phyloP scores from a whole-genome alignment of 2,797 vertebrate genomes.

The Acipenser ruthenus region DNA sequence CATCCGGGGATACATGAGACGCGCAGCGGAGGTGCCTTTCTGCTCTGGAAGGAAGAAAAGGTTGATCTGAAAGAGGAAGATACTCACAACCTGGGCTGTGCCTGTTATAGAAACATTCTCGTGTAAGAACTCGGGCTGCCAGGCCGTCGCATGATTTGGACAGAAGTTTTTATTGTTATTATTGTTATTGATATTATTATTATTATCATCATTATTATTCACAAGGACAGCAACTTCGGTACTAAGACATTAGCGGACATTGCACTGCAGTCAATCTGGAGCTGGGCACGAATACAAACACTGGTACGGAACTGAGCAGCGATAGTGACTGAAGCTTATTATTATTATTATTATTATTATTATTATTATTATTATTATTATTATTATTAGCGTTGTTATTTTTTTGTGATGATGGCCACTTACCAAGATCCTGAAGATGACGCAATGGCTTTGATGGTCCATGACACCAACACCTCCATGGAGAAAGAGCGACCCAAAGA shows the following conservation, averaged over 20 bases:
- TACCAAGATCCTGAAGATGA: slow-evolving; percentile 77
- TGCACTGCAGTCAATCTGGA: background rate
- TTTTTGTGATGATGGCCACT: slow-evolving; percentile 68
- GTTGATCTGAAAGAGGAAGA: slow-evolving; percentile 49
- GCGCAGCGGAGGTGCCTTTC: slow-evolving; percentile 45
- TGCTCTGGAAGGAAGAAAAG: slow-evolving; percentile 45
- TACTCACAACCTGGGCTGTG: slow-evolving; percentile 48
- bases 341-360: slow-evolving; percentile 10
- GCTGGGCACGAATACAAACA: slow-evolving; percentile 12
- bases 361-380: slow-evolving; percentile 10
- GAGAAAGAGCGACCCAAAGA: slow-evolving; percentile 68
- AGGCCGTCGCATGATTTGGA: slow-evolving; percentile 20
- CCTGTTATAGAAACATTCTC: slow-evolving; percentile 45
- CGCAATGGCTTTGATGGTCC: slow-evolving; percentile 68
- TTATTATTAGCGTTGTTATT: background rate
- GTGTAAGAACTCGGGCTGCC: slow-evolving; percentile 35
- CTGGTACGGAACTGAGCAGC: slow-evolving; percentile 8
- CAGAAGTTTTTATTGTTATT: slow-evolving; percentile 28
- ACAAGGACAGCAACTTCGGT: slow-evolving; percentile 23
- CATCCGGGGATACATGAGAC: slow-evolving; percentile 43
- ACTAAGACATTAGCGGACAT: slow-evolving; percentile 26
- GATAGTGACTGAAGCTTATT: slow-evolving; percentile 12
- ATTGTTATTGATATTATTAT: slow-evolving; percentile 10
- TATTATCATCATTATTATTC: background rate
- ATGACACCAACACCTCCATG: slow-evolving; percentile 63